Evolutionary conservation across 1,140 invertebrate species (phyloP).

Genomic region (Aphelenchoides fujianensis): DNA sequence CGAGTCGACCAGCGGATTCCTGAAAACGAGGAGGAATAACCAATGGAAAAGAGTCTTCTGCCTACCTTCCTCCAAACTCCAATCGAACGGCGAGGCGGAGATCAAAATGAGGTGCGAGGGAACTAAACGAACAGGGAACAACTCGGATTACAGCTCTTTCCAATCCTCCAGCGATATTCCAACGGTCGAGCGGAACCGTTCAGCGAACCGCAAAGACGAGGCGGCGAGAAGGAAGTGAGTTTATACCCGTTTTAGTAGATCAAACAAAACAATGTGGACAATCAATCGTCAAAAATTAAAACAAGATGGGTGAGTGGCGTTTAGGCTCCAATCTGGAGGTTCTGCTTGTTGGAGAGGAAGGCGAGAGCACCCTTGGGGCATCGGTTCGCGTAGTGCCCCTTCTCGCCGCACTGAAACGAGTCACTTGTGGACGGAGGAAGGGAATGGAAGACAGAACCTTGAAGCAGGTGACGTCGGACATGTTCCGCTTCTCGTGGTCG

Average conservation of each 20-base stretch:
- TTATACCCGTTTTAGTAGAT: not conserved
- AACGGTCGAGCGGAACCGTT: no score
- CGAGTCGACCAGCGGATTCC: no score
- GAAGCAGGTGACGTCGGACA: conserved; percentile 60
- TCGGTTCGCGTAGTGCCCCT: conserved; percentile 98
- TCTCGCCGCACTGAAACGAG: conserved; percentile 79
- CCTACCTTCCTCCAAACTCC: no score
- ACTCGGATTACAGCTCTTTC: no score
- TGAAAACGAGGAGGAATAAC: no score
- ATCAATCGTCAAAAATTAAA: not conserved
- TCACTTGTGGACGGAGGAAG: not conserved
- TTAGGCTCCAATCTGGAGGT: conserved; percentile 2
- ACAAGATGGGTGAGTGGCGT: not conserved
- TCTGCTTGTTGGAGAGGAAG: conserved; percentile 49
- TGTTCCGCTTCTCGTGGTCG: conserved; percentile 38
- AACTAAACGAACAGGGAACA: no score
- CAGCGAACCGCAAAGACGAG: not conserved
- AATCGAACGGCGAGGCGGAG: no score
- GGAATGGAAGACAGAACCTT: conserved; percentile 41
- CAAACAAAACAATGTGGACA: conserved; percentile 1
- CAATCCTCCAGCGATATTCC: no score
- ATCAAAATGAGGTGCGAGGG: no score
- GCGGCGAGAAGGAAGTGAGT: not conserved
- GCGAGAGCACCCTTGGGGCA: conserved; percentile 75
- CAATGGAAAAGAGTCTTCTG: no score